Evolutionary conservation across 2,113 vertebrate genomes (phyloP), one percentile per base, ranked within the genome.

Genomic region (Syngnathus typhle): DNA sequence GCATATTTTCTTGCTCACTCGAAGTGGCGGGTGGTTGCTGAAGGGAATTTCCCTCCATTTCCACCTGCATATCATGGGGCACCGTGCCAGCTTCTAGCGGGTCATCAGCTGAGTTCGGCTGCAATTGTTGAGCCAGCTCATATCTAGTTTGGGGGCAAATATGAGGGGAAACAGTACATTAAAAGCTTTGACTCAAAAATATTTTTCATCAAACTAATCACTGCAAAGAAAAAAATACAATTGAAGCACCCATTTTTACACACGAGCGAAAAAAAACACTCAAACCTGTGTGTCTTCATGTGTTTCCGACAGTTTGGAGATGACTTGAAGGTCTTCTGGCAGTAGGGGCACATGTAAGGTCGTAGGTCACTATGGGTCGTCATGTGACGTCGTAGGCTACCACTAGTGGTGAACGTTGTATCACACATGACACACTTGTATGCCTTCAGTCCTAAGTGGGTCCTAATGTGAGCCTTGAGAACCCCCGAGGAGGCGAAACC

Each of bases 241-340:
- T 23, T 15, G 39, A 43, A 8, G 10, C 4, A 12, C 46, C 2
- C 4, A 3, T 9, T 21, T 38, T n/a, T 10, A 18, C 2, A 19
- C 3, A 38, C 11, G 58, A 72, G 15, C 4, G 44, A 7, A 39
- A 70, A 70, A 60, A 13, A 46, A 60, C 41, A 10, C 11, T 32
- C 74, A 52, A 68, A 89, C 97, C 96, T 95, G 65, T 99, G 97
- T 6, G 96, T 99, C 84, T 97, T 99, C 96, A 99, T 99, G 88
- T 99, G 97, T 73, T 99, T 99, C 84, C 96, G 95, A 87, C 97
- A 99, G 79, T 98, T 99, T 8, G 98, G 91, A 0, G 95, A 95
- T 0, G 96, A 99, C 91, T 99, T 99, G 82, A 99, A 99, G 2
- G 97, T 99, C 78, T 98, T 99, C 78, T 99, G 96, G 88, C 97